Percentiles rank a stretch among this genome's conserved stretches.
Evolutionary conservation across 1,140 invertebrate species (phyloP).

Genomic region (Bombus polaris): DNA sequence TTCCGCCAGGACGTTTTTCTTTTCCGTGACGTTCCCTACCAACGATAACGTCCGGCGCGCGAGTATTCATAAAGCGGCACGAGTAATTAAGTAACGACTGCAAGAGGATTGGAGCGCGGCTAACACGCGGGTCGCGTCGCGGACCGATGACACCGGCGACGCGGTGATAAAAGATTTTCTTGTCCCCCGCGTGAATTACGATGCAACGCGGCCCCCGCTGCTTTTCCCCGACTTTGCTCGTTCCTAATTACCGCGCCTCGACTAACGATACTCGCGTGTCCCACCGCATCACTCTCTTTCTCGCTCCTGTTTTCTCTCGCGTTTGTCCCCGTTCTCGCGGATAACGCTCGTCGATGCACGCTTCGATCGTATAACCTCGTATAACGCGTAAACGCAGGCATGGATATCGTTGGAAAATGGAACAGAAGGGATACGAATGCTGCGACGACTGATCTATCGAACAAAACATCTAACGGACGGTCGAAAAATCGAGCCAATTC

Average conservation of each 20-base stretch:
- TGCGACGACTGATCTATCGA: background rate
- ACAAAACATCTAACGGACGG: no score
- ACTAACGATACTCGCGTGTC: constrained; percentile 35
- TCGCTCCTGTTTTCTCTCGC: background rate
- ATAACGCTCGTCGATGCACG: background rate
- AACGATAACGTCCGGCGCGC: constrained; percentile 57
- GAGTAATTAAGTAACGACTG: constrained; percentile 67
- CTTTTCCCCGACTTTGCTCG: constrained; percentile 4
- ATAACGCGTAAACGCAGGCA: background rate
- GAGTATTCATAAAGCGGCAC: constrained; percentile 62
- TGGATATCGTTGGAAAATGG: background rate
- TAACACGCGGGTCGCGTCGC: constrained; percentile 41
- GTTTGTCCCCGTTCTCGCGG: constrained; percentile 10
- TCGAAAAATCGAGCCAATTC: no score
- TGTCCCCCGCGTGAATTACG: constrained; percentile 50
- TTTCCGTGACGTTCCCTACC: constrained; percentile 32
- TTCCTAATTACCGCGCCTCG: constrained; percentile 36
- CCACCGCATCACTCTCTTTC: background rate
- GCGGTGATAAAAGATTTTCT: constrained; percentile 64
- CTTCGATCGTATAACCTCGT: constrained; percentile 1
- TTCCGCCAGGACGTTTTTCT: background rate
- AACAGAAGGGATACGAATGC: no score
- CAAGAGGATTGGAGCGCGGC: constrained; percentile 55
- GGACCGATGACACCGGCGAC: constrained; percentile 55
- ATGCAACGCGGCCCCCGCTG: background rate